Evolutionary conservation across 2,113 vertebrate species (phyloP), one percentile per base, ranked within the genome.

Genomic region (Ariopsis seemanni): DNA sequence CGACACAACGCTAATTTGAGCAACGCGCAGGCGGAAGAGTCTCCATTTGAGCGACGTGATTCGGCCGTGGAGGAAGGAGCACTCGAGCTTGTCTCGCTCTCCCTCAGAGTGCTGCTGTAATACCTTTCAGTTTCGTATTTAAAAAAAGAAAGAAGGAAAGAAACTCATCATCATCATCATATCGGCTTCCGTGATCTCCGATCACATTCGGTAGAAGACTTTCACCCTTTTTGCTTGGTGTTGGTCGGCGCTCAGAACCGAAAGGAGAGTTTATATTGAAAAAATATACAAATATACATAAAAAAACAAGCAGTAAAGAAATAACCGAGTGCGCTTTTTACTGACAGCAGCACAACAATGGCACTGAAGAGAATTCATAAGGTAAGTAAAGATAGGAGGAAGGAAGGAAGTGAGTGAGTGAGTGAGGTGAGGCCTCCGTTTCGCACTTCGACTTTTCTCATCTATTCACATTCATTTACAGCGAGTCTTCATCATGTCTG

Each of bases 311-410:
- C 22, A 3, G 58, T 62, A 17, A 63, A 62, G 34, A 82, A 48
- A 34, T 81, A 81, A 20, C 9, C 58, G 80, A 62, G 60, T 83
- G 34, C 79, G 79, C 79, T 65, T 83, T 94, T 95, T 95, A 92
- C 93, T 95, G 95, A 95, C 95, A 96, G 95, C 91, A 90, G 88
- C 93, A 93, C 94, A 96, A 96, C 95, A 96, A 97, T 97, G 97
- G 97, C 97, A 96, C 95, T 97, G 94, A 97, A 97, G 95, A 97
- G 97, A 96, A 97, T 97, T 96, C 96, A 97, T 94, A 97, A 97
- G 97, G 97, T 97, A 96, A 42, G 42, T 42, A 42, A 42, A 96
- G 94, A 78, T 9, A 27, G 50, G 25, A 89, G 93, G 90, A 88
- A 93, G 78, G 75, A 50, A 86, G 93, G 90, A 89, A 93, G 79